These are phyloP conservation scores for Enteromius argenteus DNA, from an alignment of 2,797 vertebrate species.

Conservation along the genomic window DNA sequence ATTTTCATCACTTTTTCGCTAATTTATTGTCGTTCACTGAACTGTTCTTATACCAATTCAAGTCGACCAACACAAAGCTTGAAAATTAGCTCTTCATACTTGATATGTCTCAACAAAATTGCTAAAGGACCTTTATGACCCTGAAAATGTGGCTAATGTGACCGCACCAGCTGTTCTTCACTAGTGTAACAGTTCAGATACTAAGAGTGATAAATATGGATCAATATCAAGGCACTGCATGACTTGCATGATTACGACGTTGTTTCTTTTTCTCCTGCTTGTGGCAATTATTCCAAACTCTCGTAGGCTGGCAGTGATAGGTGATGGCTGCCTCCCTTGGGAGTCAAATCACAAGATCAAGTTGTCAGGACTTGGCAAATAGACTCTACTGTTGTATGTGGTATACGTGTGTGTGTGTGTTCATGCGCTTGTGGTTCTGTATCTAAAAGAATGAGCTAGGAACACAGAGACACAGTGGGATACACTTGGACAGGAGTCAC, in stretches of 20 bases:
- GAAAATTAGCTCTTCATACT: not conserved
- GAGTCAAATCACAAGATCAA: constrained; percentile 56
- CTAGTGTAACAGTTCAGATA: constrained; percentile 59
- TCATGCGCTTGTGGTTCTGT: constrained; percentile 39
- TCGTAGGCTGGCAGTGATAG: constrained; percentile 71
- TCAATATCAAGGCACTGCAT: constrained; percentile 78
- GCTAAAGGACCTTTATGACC: not conserved
- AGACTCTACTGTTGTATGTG: constrained; percentile 36
- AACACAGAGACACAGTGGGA: constrained; percentile 61
- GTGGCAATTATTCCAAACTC: constrained; percentile 51
- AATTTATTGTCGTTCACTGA: not conserved
- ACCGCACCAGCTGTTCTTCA: constrained; percentile 32
- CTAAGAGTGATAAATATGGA: constrained; percentile 54
- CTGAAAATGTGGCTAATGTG: not conserved
- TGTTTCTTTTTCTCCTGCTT: constrained; percentile 24
- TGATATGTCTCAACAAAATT: not conserved
- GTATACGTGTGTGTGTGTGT: constrained; percentile 35
- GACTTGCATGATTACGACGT: constrained; percentile 69
- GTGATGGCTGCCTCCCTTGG: constrained; percentile 64
- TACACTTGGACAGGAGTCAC: constrained; percentile 47
- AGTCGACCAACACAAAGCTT: not conserved
- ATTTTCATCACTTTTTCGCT: not conserved
- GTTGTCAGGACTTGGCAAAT: constrained; percentile 72
- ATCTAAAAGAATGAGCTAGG: constrained; percentile 52
- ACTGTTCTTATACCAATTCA: not conserved